Percentiles rank a stretch among this genome's conserved stretches.
These are phyloP conservation scores for Drosophila barbarae DNA, from an alignment of 2,888 invertebrate species.

Conservation along the genomic window DNA sequence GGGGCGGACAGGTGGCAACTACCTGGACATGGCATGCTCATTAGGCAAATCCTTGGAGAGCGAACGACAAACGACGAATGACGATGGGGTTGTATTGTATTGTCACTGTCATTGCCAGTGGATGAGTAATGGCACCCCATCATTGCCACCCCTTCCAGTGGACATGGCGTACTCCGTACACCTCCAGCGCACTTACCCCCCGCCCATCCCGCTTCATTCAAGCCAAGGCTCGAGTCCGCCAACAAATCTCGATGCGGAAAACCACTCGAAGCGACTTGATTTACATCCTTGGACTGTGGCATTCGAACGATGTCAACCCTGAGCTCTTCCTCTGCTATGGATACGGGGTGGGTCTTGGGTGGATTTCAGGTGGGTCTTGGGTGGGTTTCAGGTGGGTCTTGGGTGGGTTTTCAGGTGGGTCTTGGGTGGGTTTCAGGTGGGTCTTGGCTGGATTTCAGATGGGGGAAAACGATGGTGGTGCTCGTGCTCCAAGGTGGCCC, in stretches of 20 bases:
- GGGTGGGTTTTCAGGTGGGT: not conserved
- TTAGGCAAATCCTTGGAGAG: conserved; percentile 69
- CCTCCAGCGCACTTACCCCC: no score
- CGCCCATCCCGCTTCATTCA: not conserved
- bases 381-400: not conserved
- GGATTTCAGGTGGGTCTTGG: not conserved
- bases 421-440: not conserved
- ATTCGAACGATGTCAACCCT: conserved; percentile 41
- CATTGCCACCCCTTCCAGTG: not conserved
- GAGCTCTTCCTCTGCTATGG: conserved; percentile 2
- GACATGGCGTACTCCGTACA: not conserved
- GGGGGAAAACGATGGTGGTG: not conserved
- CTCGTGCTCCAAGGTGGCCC: conserved; percentile 3
- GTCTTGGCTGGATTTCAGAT: not conserved
- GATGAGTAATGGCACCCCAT: conserved; percentile 36
- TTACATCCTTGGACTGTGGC: conserved; percentile 36
- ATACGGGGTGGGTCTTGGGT: no score
- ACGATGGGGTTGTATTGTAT: conserved; percentile 16
- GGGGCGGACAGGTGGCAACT: conserved; percentile 23
- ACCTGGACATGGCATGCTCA: conserved; percentile 67
- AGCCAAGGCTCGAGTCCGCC: not conserved
- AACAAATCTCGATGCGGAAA: conserved; percentile 16
- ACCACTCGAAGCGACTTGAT: conserved; percentile 27
- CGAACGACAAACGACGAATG: conserved; percentile 6
- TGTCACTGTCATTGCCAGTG: conserved; percentile 40